These are phyloP conservation scores for Eretmocerus hayati DNA, from an alignment of 2,888 invertebrate genomes.

Conservation along the genomic window DNA sequence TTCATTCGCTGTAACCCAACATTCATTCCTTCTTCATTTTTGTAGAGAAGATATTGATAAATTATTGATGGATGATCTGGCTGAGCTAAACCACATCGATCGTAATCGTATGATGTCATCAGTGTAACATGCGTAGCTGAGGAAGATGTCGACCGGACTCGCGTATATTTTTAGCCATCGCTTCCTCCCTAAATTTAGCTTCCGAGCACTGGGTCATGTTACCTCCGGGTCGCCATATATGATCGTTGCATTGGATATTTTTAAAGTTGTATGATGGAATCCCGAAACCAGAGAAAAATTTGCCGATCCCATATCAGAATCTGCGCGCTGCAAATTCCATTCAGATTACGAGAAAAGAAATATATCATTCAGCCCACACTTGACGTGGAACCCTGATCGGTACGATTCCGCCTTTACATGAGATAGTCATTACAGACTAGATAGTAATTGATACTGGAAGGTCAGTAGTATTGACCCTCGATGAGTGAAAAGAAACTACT, in stretches of 20 bases:
- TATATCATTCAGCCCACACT: too few species aligned
- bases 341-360: background rate
- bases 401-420: too few species aligned
- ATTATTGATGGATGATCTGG: background rate
- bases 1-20: background rate
- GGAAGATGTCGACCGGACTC: constrained; percentile 6
- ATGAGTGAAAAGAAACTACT: too few species aligned
- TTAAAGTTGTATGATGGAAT: constrained; percentile 25
- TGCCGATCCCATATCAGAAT: too few species aligned
- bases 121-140: background rate
- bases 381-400: too few species aligned
- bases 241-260: constrained; percentile 42
- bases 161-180: constrained; percentile 8
- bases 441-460: too few species aligned
- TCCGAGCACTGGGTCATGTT: constrained; percentile 37
- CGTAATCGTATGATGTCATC: background rate
- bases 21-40: too few species aligned
- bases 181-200: constrained; percentile 1
- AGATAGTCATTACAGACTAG: too few species aligned
- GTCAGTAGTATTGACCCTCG: too few species aligned
- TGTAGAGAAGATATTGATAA: background rate
- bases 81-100: background rate
- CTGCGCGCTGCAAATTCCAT: background rate
- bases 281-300: too few species aligned
- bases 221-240: constrained; percentile 44